Evolutionary conservation across 2,888 invertebrate genomes (phyloP).

Genomic region (Drosophila bunnanda): DNA sequence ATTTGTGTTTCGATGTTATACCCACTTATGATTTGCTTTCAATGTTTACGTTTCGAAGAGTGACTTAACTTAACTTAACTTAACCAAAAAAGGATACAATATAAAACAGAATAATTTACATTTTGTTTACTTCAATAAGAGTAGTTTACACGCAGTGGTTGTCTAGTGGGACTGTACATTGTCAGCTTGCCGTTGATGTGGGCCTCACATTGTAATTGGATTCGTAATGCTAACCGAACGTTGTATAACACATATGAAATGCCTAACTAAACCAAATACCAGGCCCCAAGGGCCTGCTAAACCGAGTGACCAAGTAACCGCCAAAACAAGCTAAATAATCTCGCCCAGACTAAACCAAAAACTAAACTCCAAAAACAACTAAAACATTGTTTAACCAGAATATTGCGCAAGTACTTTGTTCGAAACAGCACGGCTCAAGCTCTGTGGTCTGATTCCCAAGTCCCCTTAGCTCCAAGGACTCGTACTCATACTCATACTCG

Average conservation of each 20-base stretch:
- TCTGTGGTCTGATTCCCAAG: constrained; percentile 50
- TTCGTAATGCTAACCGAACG: constrained; percentile 74
- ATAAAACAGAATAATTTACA: constrained; percentile 55
- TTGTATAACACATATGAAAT: constrained; percentile 56
- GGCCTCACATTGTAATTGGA: constrained; percentile 85
- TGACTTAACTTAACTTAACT: constrained; percentile 23
- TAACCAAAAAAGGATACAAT: constrained; percentile 35
- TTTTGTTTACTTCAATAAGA: constrained; percentile 84
- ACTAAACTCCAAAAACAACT: constrained; percentile 67
- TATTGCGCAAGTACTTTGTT: constrained; percentile 84
- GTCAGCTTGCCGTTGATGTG: constrained; percentile 90
- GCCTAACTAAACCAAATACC: constrained; percentile 40
- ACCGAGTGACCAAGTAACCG: constrained; percentile 44
- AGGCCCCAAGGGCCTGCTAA: constrained; percentile 37
- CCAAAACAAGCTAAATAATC: constrained; percentile 62
- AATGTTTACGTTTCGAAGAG: constrained; percentile 62
- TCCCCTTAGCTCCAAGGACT: constrained; percentile 1
- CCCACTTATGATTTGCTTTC: constrained; percentile 65
- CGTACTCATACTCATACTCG: not conserved
- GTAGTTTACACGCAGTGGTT: constrained; percentile 85
- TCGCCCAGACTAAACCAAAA: constrained; percentile 65
- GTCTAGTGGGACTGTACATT: constrained; percentile 85
- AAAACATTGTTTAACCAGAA: constrained; percentile 83
- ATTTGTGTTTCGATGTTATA: constrained; percentile 64
- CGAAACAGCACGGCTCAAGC: constrained; percentile 57